phyloP scores from a whole-genome alignment of 1,140 invertebrate species.

The Diploscapter pachys region DNA sequence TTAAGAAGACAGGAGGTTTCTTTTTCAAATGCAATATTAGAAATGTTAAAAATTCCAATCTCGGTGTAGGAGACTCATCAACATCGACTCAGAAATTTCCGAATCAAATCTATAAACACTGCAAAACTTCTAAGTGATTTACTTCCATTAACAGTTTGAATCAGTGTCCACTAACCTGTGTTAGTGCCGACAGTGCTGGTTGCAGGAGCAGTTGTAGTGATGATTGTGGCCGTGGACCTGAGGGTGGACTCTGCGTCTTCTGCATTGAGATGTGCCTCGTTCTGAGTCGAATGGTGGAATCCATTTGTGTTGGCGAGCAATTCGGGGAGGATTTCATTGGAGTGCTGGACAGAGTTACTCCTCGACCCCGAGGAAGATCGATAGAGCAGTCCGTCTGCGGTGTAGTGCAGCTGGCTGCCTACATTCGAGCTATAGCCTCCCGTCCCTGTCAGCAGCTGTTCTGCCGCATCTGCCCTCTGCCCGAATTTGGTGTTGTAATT shows the following conservation, averaged over 20 bases:
- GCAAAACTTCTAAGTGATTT: slow-evolving; percentile 13
- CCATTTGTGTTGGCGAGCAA: neutral
- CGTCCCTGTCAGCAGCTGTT: neutral
- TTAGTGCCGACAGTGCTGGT: slow-evolving; percentile 21
- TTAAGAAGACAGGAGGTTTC: no score
- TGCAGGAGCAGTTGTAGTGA: slow-evolving; percentile 4
- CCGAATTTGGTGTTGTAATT: neutral
- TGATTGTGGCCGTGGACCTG: neutral
- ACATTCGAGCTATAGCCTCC: neutral
- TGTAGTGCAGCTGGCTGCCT: neutral
- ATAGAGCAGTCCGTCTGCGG: neutral
- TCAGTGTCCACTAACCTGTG: neutral
- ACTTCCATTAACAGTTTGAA: slow-evolving; percentile 19
- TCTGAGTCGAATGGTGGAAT: neutral
- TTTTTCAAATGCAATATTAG: no score
- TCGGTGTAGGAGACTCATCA: slow-evolving; percentile 2
- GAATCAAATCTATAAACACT: neutral
- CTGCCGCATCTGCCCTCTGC: neutral
- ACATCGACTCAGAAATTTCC: slow-evolving; percentile 7
- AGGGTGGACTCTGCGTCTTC: slow-evolving; percentile 16
- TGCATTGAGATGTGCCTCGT: neutral
- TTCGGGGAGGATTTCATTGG: slow-evolving; percentile 13
- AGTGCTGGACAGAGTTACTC: slow-evolving; percentile 10
- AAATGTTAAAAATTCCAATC: neutral
- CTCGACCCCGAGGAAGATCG: slow-evolving; percentile 4